Base-by-base conservation (phyloP, 1,140 invertebrate genomes). In the Hestina assimilis region DNA sequence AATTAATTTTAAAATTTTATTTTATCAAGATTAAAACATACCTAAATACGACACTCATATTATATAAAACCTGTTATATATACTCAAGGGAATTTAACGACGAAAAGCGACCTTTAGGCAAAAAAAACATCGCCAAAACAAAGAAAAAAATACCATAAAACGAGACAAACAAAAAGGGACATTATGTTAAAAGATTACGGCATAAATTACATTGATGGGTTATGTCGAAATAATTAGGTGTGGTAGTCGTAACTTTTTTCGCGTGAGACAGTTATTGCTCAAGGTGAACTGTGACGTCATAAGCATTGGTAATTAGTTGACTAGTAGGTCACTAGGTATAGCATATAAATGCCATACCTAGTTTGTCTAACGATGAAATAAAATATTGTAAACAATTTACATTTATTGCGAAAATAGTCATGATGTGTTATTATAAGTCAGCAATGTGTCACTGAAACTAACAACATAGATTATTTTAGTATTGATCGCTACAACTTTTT, bases 201-300 rank as follows among this genome's bases (percentile, higher is more conserved):
- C n/a, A 38, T 4, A 38, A 38, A 38, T 38, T 38, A 3, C 33
- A 38, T 19, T 19, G 15, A 38, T 19, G 8, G 2, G 7, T 19
- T 15, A 12, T 4, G 15, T 19, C 2, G 3, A 8, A 38, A 19
- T 17, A 38, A 38, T 19, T 38, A 38, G 33, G 33, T 38, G 33
- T 17, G 33, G 33, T 9, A 38, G 33, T 38, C 15, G 19, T 38
- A 38, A 38, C 15, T 38, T 38, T 38, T 38, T 38, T 38, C 15
- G 14, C 33, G 15, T 9, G 24, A 28, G 24, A 28, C 33, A 38
- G 33, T 6, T 38, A 38, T 38, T 7, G 31, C 31, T 33, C 31
- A 33, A 33, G 31, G 33, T 38, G 15, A 19, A n/a, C 33, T 17
- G 33, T 38, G 33, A 38, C 33, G 33, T 38, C 33, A 38, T 38